Evolutionary conservation across 2,888 invertebrate species (phyloP), one percentile per base, ranked within the genome.

Genomic region (Xestia sexstrigata): DNA sequence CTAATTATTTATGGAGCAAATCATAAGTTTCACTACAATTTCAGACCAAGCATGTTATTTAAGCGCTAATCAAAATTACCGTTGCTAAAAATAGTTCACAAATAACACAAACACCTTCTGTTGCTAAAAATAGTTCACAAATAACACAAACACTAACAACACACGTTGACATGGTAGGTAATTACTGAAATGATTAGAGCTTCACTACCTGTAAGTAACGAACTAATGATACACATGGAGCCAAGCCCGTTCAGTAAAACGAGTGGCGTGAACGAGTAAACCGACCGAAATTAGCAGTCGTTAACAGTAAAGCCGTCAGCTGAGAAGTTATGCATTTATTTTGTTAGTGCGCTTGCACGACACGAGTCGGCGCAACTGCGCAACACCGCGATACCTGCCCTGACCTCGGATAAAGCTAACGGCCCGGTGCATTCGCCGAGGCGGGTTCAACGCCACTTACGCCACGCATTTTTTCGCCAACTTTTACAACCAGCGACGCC

Each of bases 341-440:
- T 91, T 89, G 78, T 90, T 82, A 86, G 86, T 83, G 79, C 85
- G 83, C 86, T 26, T 55, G 83, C 82, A 83, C 86, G 82, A 83
- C 88, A 87, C 84, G 55, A 55, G 75, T 74, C 55, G 80, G 82
- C 88, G 88, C 80, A 86, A 80, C 84, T 88, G 83, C 88, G 88
- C 79, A 84, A 80, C 84, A 88, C 80, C 78, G 74, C 60, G 84
- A 89, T 89, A 89, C 91, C 90, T 91, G 91, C 94, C 94, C 95
- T 95, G 96, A 95, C 95, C 95, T 96, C 94, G 95, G 95, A 78
- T 92, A 94, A 92, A 93, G 92, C 90, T 94, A 95, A 95, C 95
- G 95, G 95, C 91, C 84, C 92, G 88, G 90, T 96, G 95, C 95
- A 95, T 92, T 93, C 91, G 93, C 94, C 90, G 91, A 82, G 78